phyloP scores from a whole-genome alignment of 2,888 invertebrate species.

The Acanthosepion lycidas region DNA sequence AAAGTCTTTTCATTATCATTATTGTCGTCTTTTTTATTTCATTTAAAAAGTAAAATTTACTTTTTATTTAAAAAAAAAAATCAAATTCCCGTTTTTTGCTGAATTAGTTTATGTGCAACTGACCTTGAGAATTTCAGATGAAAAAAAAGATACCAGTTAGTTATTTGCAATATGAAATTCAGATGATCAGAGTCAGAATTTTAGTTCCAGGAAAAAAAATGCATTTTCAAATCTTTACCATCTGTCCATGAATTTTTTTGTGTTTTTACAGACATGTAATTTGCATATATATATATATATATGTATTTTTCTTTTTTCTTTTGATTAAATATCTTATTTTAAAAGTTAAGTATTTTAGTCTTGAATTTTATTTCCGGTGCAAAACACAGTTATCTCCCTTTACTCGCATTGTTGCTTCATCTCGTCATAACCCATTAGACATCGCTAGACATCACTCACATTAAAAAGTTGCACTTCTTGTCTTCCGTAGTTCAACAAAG shows the following conservation, averaged over 20 bases:
- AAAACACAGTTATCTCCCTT: background rate
- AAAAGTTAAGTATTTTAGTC: background rate
- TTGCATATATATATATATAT: background rate
- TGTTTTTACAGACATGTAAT: background rate
- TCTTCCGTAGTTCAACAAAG: background rate
- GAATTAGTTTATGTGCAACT: background rate
- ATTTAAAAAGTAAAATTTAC: background rate
- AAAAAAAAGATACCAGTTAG: background rate
- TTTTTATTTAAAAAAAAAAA: background rate
- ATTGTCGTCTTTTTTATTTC: too few species aligned
- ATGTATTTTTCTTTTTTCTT: background rate
- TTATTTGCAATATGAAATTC: background rate
- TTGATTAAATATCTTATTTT: background rate
- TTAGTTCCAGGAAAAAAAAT: background rate
- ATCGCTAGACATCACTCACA: background rate
- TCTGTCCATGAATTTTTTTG: background rate
- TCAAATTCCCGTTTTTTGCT: background rate
- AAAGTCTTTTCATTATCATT: background rate
- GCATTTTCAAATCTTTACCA: too few species aligned
- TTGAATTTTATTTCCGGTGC: background rate
- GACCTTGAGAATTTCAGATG: background rate
- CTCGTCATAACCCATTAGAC: background rate
- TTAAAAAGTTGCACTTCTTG: background rate
- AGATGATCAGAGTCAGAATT: background rate
- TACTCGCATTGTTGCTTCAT: background rate